Evolutionary conservation across 30 jellyfish, hydroid and myxozoan genomes (phyloP).

Genomic region (Aurelia sp.): DNA sequence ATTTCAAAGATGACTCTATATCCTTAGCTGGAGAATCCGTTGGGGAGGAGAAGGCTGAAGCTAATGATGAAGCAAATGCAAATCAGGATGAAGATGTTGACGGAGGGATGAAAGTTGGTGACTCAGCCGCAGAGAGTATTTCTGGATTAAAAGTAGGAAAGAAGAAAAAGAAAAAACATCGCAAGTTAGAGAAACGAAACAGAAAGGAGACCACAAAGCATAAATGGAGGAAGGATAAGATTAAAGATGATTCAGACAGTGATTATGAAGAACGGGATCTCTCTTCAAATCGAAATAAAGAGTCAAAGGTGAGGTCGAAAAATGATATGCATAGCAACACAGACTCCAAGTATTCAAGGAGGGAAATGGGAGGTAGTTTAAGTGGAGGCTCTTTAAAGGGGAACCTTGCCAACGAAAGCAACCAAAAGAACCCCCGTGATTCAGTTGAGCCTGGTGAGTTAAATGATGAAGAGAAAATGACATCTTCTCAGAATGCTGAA

Average conservation of each 20-base stretch:
- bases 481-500: no score
- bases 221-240: slow-evolving; percentile 16
- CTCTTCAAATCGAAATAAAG: neutral
- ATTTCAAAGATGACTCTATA: neutral
- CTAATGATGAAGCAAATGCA: neutral
- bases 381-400: no score
- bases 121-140: no score
- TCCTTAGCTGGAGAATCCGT: neutral
- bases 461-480: no score
- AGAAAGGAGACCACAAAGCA: neutral
- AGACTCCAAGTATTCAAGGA: no score
- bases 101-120: no score
- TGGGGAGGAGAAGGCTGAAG: neutral
- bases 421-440: no score
- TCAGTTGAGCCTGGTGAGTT: no score
- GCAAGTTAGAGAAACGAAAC: neutral
- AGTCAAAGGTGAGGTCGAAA: neutral
- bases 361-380: no score
- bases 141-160: neutral
- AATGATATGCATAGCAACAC: no score
- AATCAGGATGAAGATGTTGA: no score
- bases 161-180: slow-evolving; percentile 23
- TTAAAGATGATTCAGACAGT: neutral
- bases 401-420: no score
- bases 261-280: neutral